These are phyloP conservation scores for Varanus salvator DNA, from an alignment of 2,113 vertebrate genomes.

Conservation along the genomic window DNA sequence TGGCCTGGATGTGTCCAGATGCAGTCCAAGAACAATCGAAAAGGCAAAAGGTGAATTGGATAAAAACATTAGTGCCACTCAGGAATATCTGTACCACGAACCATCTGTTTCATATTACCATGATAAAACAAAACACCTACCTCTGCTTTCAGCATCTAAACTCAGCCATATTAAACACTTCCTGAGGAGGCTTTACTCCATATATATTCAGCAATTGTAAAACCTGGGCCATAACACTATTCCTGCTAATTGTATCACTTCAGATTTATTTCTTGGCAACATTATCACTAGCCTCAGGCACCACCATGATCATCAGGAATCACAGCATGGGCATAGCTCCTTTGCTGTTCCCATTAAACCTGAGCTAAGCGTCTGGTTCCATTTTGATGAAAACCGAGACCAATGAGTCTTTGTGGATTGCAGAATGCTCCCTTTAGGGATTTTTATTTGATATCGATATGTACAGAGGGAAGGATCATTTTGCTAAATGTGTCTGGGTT, in stretches of 20 bases:
- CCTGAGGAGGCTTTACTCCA: conserved; percentile 40
- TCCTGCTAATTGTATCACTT: conserved; percentile 71
- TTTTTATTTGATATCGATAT: conserved; percentile 26
- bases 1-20: neutral
- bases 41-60: neutral
- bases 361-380: conserved; percentile 60
- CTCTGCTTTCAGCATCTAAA: neutral
- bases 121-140: neutral
- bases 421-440: conserved; percentile 51
- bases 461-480: conserved; percentile 50
- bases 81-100: neutral
- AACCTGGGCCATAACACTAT: conserved; percentile 60
- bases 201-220: conserved; percentile 54
- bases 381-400: conserved; percentile 58
- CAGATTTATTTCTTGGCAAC: conserved; percentile 75
- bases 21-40: neutral
- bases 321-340: conserved; percentile 62
- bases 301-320: conserved; percentile 61
- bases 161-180: conserved; percentile 26
- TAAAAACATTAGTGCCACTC: neutral
- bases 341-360: conserved; percentile 67
- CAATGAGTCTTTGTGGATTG: conserved; percentile 48
- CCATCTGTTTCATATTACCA: neutral
- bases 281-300: conserved; percentile 71
- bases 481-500: conserved; percentile 27